Evolutionary conservation across 1,140 invertebrate genomes (phyloP), one percentile per base, ranked within the genome.

Genomic region (Manduca sexta): DNA sequence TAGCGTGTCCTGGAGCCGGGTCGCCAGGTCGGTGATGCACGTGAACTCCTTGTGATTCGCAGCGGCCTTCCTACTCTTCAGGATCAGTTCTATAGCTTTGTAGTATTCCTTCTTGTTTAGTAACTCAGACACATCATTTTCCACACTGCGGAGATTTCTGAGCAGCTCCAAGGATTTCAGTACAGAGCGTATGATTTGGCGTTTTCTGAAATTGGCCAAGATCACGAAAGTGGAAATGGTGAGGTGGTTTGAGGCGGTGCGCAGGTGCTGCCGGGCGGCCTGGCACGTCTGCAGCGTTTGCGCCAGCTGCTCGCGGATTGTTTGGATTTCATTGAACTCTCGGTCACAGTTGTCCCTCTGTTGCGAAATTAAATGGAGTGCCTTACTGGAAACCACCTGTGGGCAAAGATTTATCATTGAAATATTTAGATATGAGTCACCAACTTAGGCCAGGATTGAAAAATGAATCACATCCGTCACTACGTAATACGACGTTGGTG

Each of bases 1-100:
- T 39, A 98, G 84, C 0, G 95, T 98, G 71, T 98, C 97, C 77
- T 97, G 94, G 0, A 99, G 81, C 70, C 98, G 95, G 56, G 90
- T 90, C 37, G 90, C 91, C n/a, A 97, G 76, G 44, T 96, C 94
- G 43, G 93, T 92, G 33, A 97, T 93, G 64, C 95, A 97, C 17
- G 89, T 90, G 62, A 95, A 97, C 74, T 97, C 93, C 64, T 92
- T 92, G 60, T 95, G 95, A 29, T 89, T 91, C 0, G 90, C 87
- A 0, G 96, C 94, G 3, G 92, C 94, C 75, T 92, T 93, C 71
- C 95, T 94, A 66, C 96, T 97, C 79, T 97, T 94, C 16, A 97
- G 76, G 41, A 97, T 89, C 16, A 98, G 80, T 11, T 93, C 91
- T 52, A 98, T 98, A 1, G 96, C 96, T 40, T 92, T 92, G 39